Evolutionary conservation across 2,888 invertebrate genomes (phyloP).

Genomic region (Conomelus anceps): DNA sequence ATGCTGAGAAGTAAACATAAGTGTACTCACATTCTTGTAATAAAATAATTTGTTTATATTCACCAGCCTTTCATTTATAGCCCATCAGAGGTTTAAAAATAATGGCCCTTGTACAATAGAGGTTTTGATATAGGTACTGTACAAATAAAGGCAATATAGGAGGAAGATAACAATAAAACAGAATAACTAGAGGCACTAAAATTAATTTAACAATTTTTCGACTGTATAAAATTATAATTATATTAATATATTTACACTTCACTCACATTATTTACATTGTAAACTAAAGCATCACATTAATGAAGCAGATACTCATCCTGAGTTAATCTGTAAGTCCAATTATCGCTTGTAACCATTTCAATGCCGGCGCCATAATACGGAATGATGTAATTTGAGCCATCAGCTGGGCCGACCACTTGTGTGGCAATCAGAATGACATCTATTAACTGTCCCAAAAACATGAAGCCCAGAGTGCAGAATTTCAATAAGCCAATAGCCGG

Average conservation of each 20-base stretch:
- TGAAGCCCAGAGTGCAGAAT: slow-evolving; percentile 90
- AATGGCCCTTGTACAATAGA: no score
- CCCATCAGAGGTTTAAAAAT: no score
- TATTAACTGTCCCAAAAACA: slow-evolving; percentile 89
- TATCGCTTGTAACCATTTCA: slow-evolving; percentile 70
- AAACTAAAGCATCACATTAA: neutral
- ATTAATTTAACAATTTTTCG: no score
- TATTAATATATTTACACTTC: neutral
- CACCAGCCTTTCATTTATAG: no score
- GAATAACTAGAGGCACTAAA: no score
- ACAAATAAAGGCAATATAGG: no score
- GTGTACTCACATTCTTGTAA: no score
- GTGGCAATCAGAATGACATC: slow-evolving; percentile 95
- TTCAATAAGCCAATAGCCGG: slow-evolving; percentile 92
- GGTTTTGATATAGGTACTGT: no score
- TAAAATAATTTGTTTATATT: no score
- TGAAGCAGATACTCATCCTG: slow-evolving; percentile 61
- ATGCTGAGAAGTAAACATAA: no score
- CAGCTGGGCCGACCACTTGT: slow-evolving; percentile 88
- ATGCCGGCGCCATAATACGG: slow-evolving; percentile 89
- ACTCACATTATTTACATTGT: neutral
- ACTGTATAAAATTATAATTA: no score
- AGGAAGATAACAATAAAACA: no score
- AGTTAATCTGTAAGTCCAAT: slow-evolving; percentile 73
- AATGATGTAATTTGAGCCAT: slow-evolving; percentile 89